phyloP scores from a whole-genome alignment of 2,888 invertebrate species.

The Sminthurides aquaticus region DNA sequence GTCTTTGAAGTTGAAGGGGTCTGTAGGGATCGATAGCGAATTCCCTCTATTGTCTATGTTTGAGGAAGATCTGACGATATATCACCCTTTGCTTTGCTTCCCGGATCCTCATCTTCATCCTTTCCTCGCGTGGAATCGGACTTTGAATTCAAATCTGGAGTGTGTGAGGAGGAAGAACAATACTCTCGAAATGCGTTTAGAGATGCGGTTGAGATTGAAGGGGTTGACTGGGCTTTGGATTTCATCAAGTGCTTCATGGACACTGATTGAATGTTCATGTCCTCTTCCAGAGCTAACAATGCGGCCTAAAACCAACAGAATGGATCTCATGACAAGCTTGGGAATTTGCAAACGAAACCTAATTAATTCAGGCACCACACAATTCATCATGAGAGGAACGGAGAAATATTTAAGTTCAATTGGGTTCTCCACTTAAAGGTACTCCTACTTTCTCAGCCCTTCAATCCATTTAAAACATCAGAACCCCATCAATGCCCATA shows the following conservation, averaged over 20 bases:
- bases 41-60: no score
- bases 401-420: no score
- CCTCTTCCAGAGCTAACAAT: slow-evolving; percentile 53
- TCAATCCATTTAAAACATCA: neutral
- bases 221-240: slow-evolving; percentile 26
- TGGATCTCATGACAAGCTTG: neutral
- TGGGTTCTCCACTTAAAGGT: no score
- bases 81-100: no score
- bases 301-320: slow-evolving; percentile 50
- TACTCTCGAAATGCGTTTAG: slow-evolving; percentile 13
- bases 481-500: neutral
- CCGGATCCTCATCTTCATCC: no score
- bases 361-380: slow-evolving; percentile 8
- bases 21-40: no score
- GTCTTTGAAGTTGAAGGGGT: no score
- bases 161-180: neutral
- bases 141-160: neutral
- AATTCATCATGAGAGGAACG: neutral
- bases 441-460: no score
- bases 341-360: no score
- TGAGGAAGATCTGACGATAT: no score
- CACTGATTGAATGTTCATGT: slow-evolving; percentile 42
- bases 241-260: slow-evolving; percentile 30
- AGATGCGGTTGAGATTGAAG: slow-evolving; percentile 20
- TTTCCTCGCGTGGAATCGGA: no score